Evolutionary conservation across 37 sponge, comb jelly and placozoan species (phyloP).

Genomic region (Oopsacas minuta): DNA sequence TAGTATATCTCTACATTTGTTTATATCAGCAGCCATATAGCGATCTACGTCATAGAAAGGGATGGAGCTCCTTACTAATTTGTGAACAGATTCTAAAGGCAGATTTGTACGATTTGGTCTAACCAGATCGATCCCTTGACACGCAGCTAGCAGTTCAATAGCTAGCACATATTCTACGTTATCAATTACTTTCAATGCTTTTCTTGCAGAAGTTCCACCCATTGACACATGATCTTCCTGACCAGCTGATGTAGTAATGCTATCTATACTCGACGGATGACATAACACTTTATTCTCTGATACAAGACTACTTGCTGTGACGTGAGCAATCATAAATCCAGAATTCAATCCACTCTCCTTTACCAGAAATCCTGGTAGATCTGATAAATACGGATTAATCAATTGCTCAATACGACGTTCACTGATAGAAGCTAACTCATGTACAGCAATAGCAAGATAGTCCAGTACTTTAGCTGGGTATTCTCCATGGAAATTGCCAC

Average conservation of each 20-base stretch:
- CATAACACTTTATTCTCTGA: constrained; percentile 95
- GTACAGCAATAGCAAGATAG: constrained; percentile 86
- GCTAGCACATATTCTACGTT: constrained; percentile 84
- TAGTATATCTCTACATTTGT: constrained; percentile 36
- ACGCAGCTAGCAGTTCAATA: constrained; percentile 91
- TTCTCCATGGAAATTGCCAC: constrained; percentile 97
- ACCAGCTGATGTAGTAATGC: constrained; percentile 83
- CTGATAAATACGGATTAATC: constrained; percentile 55
- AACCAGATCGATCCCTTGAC: constrained; percentile 86
- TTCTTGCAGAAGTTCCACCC: constrained; percentile 92
- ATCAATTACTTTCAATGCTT: constrained; percentile 82
- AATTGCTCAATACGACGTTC: constrained; percentile 78
- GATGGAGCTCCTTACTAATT: constrained; percentile 43
- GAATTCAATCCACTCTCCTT: constrained; percentile 76
- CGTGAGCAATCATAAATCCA: constrained; percentile 90
- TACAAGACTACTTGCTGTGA: constrained; percentile 81
- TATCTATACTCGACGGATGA: constrained; percentile 97
- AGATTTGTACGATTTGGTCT: constrained; percentile 71
- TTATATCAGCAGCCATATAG: constrained; percentile 68
- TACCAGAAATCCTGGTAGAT: constrained; percentile 84
- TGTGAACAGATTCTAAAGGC: constrained; percentile 78
- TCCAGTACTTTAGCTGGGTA: constrained; percentile 96
- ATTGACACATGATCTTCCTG: constrained; percentile 98
- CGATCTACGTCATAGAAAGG: constrained; percentile 53
- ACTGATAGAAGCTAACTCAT: constrained; percentile 87